These are phyloP conservation scores for Leptobrachium leishanense DNA, from an alignment of 2,113 vertebrate species.

Conservation along the genomic window DNA sequence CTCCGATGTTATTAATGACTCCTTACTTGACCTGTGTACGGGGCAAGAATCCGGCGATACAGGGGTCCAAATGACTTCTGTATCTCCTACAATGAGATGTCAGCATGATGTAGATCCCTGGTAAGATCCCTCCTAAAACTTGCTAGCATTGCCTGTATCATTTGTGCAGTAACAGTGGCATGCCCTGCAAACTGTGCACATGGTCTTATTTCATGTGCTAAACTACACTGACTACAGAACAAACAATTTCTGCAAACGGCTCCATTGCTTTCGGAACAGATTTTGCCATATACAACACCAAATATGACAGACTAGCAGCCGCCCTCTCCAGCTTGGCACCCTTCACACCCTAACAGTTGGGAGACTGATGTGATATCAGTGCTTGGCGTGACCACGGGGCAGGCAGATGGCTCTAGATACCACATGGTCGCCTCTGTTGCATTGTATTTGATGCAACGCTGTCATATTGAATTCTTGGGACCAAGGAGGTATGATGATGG, in stretches of 20 bases:
- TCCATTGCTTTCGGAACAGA: neutral
- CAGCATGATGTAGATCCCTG: no score
- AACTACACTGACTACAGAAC: no score
- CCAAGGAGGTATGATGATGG: neutral
- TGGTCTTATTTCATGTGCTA: no score
- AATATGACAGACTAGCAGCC: neutral
- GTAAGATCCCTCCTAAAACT: no score
- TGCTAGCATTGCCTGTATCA: no score
- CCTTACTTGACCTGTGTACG: no score
- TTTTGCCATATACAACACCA: neutral
- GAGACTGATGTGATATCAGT: slow-evolving; percentile 47
- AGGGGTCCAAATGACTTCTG: no score
- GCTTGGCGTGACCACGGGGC: neutral
- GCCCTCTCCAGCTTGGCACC: neutral
- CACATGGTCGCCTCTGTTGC: neutral
- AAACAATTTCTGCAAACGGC: neutral
- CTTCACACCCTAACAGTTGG: slow-evolving; percentile 5
- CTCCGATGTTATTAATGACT: no score
- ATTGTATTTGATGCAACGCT: neutral
- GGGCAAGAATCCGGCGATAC: no score
- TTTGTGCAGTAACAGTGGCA: no score
- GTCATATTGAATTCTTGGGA: neutral
- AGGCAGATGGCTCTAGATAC: slow-evolving; percentile 53
- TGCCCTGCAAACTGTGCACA: neutral
- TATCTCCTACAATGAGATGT: no score